These are phyloP conservation scores for Deilephila porcellus DNA, from an alignment of 2,888 invertebrate genomes.

Conservation along the genomic window DNA sequence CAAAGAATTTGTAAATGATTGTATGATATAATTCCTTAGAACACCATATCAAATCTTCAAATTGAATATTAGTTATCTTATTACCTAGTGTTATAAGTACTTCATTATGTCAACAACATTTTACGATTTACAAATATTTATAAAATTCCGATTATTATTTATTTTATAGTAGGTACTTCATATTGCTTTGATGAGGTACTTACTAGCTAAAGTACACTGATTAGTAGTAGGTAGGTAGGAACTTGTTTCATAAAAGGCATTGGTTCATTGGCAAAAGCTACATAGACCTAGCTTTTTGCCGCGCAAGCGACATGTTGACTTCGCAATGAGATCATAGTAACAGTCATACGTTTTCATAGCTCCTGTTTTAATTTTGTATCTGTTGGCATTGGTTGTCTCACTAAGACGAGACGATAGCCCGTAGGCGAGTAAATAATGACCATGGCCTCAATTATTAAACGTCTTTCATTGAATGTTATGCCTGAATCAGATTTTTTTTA, in stretches of 20 bases:
- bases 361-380: constrained; percentile 21
- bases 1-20: background rate
- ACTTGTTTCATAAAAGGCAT: background rate
- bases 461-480: constrained; percentile 38
- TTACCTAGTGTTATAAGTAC: background rate
- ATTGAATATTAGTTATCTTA: too few species aligned
- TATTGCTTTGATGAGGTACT: too few species aligned
- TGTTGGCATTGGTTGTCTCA: constrained; percentile 29
- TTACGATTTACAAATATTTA: too few species aligned
- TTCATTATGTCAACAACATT: background rate
- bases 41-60: too few species aligned
- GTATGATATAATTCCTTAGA: background rate
- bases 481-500: constrained; percentile 44
- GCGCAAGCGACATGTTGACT: background rate
- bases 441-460: constrained; percentile 65
- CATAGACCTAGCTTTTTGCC: background rate
- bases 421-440: constrained; percentile 68
- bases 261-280: background rate
- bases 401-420: constrained; percentile 28
- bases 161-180: too few species aligned
- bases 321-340: constrained; percentile 12
- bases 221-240: too few species aligned
- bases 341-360: constrained; percentile 22
- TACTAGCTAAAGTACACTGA: too few species aligned
- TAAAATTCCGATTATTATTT: too few species aligned